phyloP scores from a whole-genome alignment of 2,113 vertebrate species.

The Spea bombifrons region DNA sequence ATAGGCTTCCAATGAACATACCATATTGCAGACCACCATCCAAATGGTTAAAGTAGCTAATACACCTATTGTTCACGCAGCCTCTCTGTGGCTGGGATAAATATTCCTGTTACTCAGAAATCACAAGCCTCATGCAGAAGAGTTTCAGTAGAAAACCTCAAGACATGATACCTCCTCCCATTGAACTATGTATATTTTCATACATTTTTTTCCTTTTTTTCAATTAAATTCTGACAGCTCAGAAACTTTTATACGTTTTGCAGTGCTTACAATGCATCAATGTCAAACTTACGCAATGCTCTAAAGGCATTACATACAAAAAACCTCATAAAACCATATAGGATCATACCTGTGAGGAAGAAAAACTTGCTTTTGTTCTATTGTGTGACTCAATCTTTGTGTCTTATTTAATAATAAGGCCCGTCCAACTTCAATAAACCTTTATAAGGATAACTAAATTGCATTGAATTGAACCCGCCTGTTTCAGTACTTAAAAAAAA shows the following conservation, averaged over 20 bases:
- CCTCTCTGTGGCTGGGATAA: neutral
- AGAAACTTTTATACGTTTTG: constrained; percentile 44
- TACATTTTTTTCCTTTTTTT: constrained; percentile 47
- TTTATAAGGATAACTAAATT: neutral
- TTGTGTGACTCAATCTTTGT: neutral
- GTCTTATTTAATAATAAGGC: constrained; percentile 7
- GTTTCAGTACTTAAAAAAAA: neutral
- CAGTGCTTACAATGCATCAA: constrained; percentile 45
- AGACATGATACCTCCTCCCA: constrained; percentile 17
- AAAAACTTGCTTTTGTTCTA: constrained; percentile 16
- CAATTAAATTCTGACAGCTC: constrained; percentile 42
- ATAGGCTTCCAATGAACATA: no score
- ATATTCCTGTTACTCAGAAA: neutral
- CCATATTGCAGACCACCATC: no score
- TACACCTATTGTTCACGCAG: no score
- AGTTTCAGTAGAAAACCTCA: neutral
- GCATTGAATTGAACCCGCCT: neutral
- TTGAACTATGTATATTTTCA: constrained; percentile 47
- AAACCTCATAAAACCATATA: constrained; percentile 25
- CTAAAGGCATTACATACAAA: constrained; percentile 35
- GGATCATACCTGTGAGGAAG: constrained; percentile 9
- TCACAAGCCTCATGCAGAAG: neutral
- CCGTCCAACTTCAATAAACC: neutral
- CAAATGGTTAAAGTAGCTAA: no score
- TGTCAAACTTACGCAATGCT: constrained; percentile 44